These are phyloP conservation scores for Podocnemis expansa DNA, from an alignment of 2,113 vertebrate species.

Conservation along the genomic window DNA sequence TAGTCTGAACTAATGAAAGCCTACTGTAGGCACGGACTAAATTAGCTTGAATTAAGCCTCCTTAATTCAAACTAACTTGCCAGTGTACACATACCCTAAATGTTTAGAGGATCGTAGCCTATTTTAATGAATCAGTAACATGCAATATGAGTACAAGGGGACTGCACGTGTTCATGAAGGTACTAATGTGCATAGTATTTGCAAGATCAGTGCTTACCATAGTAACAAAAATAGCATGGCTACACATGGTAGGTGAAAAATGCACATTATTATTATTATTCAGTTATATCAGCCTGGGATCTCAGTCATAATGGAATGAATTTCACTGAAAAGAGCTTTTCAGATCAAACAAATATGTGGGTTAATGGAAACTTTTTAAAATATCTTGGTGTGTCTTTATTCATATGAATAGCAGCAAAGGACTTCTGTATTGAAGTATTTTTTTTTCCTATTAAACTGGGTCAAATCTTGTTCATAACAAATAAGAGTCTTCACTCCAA, in stretches of 20 bases:
- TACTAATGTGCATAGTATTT: not conserved
- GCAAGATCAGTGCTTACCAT: not conserved
- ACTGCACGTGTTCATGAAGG: not conserved
- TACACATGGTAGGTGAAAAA: not conserved
- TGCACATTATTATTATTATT: not conserved
- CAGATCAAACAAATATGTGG: not conserved
- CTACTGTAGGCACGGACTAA: too few species aligned
- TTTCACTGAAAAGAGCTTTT: not conserved
- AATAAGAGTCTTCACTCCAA: not conserved
- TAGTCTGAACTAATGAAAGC: too few species aligned
- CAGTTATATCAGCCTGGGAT: not conserved
- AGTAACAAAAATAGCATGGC: not conserved
- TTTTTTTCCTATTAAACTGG: not conserved
- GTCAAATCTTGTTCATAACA: not conserved
- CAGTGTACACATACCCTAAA: too few species aligned
- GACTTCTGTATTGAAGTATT: not conserved
- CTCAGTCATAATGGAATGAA: not conserved
- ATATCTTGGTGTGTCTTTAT: not conserved
- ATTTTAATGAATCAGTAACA: conserved; percentile 1
- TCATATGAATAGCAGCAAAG: not conserved
- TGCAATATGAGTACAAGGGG: not conserved
- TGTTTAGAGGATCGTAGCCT: conserved; percentile 17
- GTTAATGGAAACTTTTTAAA: not conserved
- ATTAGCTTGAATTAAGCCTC: too few species aligned
- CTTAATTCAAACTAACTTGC: too few species aligned